Evolutionary conservation across 2,797 vertebrate species (phyloP).

Genomic region (Onychomys arenicola): DNA sequence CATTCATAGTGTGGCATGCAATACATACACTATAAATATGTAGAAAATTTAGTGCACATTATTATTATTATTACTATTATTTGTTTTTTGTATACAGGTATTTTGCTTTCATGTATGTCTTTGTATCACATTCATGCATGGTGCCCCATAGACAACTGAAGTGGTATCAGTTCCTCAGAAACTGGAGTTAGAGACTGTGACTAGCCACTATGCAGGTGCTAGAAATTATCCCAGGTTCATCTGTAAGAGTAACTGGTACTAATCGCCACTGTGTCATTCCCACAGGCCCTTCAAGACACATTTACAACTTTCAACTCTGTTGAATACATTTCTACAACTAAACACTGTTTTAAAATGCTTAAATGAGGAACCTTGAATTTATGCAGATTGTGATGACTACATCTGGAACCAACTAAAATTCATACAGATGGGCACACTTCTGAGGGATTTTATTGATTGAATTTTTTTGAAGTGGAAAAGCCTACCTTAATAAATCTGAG

Average conservation of each 20-base stretch:
- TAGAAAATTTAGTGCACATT: not conserved
- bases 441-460: too few relatives aligned
- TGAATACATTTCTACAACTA: not conserved
- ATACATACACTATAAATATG: not conserved
- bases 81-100: not conserved
- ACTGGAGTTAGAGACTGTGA: not conserved
- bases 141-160: too few relatives aligned
- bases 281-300: too few relatives aligned
- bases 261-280: not conserved
- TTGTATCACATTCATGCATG: not conserved
- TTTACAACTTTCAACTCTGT: not conserved
- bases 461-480: not conserved
- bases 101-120: too few relatives aligned
- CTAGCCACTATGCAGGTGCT: not conserved
- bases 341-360: not conserved
- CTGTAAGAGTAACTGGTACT: not conserved
- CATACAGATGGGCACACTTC: not conserved
- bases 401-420: not conserved
- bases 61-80: not conserved
- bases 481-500: not conserved
- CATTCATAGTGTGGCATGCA: not conserved
- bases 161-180: not conserved
- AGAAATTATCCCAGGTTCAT: not conserved
- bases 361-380: not conserved
- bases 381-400: not conserved